Conservation (phyloP, 2,888 invertebrate species). For the Anticlea derivata region DNA sequence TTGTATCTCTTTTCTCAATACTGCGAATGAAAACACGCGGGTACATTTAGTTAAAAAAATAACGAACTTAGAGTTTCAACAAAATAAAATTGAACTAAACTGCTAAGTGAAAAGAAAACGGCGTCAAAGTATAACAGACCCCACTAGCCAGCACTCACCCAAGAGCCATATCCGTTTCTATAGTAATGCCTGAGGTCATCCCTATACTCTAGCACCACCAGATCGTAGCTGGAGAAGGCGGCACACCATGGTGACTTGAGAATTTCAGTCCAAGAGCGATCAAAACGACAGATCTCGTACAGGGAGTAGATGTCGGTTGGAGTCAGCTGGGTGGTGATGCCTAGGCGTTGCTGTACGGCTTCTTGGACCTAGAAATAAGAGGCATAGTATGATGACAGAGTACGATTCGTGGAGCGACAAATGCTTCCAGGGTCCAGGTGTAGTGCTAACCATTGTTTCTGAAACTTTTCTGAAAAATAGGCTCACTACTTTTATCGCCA, state of each 20-base stretch:
- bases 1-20: too few relatives aligned
- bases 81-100: too few relatives aligned
- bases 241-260: slow-evolving; percentile 89
- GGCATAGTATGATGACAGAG: neutral
- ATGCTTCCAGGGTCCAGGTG: too few relatives aligned
- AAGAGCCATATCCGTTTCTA: slow-evolving; percentile 73
- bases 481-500: too few relatives aligned
- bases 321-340: slow-evolving; percentile 60
- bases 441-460: too few relatives aligned
- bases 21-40: too few relatives aligned
- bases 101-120: too few relatives aligned
- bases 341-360: slow-evolving; percentile 79
- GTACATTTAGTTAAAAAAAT: too few relatives aligned
- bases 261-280: slow-evolving; percentile 84
- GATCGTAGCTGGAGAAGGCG: slow-evolving; percentile 86
- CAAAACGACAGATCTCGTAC: slow-evolving; percentile 91
- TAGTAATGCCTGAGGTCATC: slow-evolving; percentile 91
- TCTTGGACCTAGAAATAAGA: slow-evolving; percentile 54
- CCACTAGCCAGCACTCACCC: slow-evolving; percentile 55
- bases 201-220: slow-evolving; percentile 88
- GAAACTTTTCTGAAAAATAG: too few relatives aligned
- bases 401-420: too few relatives aligned
- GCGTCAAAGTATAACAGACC: too few relatives aligned
- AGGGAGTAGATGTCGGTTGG: slow-evolving; percentile 82
- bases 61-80: too few relatives aligned